phyloP scores from a whole-genome alignment of 2,113 vertebrate genomes.

The Pollimyrus isidori region DNA sequence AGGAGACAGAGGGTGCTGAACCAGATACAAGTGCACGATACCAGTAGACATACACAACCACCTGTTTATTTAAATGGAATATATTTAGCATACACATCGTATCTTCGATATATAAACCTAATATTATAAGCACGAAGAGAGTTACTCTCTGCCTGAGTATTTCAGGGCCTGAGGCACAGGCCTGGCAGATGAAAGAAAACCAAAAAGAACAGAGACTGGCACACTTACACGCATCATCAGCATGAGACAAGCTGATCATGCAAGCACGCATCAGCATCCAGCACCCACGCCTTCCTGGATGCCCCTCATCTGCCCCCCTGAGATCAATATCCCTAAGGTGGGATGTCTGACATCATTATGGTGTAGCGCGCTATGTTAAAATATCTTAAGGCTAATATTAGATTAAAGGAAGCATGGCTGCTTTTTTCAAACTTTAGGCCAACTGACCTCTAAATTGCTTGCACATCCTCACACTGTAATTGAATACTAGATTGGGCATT shows the following conservation, averaged over 20 bases:
- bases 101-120: neutral
- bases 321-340: neutral
- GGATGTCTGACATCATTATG: neutral
- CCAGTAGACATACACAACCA: neutral
- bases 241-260: neutral
- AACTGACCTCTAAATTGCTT: neutral
- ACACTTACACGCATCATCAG: neutral
- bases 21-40: neutral
- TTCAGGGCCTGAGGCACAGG: neutral
- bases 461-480: neutral
- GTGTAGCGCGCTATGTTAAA: neutral
- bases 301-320: no score
- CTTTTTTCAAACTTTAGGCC: neutral
- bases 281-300: no score
- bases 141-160: neutral
- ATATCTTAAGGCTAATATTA: neutral
- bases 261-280: neutral
- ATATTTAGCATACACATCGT: neutral
- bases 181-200: neutral
- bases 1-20: neutral
- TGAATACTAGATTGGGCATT: neutral
- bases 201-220: neutral
- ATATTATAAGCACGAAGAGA: neutral
- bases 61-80: neutral
- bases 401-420: neutral